These are phyloP conservation scores for Caretta caretta DNA, from an alignment of 2,113 vertebrate species.

Conservation along the genomic window DNA sequence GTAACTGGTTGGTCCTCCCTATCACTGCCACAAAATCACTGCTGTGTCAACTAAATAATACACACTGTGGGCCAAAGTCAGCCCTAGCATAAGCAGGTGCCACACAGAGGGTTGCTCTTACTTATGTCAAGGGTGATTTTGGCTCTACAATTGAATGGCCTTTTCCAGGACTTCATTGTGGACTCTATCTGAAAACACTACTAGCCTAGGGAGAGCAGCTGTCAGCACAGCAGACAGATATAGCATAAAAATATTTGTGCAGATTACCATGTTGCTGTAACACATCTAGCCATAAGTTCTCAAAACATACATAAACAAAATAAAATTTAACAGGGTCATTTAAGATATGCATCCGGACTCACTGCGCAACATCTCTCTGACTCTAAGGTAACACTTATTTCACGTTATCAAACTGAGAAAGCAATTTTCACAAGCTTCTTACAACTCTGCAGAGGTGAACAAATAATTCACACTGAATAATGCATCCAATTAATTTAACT, in stretches of 20 bases:
- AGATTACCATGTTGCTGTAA: fast-evolving
- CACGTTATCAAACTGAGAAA: neutral
- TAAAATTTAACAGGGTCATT: neutral
- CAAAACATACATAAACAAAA: neutral
- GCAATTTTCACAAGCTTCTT: neutral
- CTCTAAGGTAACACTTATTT: neutral
- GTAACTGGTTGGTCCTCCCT: neutral
- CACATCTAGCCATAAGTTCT: neutral
- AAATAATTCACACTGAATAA: neutral
- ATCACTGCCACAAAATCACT: neutral
- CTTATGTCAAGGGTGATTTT: neutral
- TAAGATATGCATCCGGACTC: neutral
- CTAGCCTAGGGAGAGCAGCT: neutral
- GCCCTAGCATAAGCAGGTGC: neutral
- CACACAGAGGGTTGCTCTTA: neutral
- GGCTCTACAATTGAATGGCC: neutral
- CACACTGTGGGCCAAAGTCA: neutral
- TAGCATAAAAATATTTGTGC: neutral
- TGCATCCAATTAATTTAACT: neutral
- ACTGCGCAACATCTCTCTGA: neutral
- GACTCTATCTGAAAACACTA: neutral
- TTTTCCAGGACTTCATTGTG: neutral
- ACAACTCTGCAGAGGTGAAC: neutral
- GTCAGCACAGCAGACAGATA: neutral
- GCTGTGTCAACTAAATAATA: neutral